Percentiles rank a stretch among this genome's conserved stretches.
phyloP scores from a whole-genome alignment of 2,113 vertebrate species.

The Edolisoma coerulescens region DNA sequence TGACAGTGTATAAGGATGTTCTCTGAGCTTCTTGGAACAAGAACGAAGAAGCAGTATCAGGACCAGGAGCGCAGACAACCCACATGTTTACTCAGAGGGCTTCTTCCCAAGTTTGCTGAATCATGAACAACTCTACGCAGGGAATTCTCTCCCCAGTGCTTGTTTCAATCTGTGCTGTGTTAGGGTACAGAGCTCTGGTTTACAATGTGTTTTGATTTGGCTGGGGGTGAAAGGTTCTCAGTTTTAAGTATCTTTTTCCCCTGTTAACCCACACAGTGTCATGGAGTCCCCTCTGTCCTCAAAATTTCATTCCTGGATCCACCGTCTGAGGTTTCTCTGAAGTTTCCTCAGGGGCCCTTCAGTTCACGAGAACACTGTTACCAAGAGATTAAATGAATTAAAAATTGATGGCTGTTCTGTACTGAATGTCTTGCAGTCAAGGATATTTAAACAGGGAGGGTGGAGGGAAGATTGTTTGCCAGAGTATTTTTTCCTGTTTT shows the following conservation, averaged over 20 bases:
- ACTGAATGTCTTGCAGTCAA: constrained; percentile 67
- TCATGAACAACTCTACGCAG: constrained; percentile 19
- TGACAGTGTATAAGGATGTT: neutral
- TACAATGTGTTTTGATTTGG: neutral
- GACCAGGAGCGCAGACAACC: neutral
- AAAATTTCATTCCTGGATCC: neutral
- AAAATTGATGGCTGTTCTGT: constrained; percentile 75
- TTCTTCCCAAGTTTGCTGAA: constrained; percentile 53
- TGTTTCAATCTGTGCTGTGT: neutral
- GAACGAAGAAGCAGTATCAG: neutral
- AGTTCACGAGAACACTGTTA: constrained; percentile 67
- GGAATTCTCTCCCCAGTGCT: constrained; percentile 26
- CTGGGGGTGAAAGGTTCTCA: constrained; percentile 17
- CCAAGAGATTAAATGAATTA: constrained; percentile 74
- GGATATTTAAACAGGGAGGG: constrained; percentile 63
- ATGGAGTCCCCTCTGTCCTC: neutral
- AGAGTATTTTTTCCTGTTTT: constrained; percentile 28
- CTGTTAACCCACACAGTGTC: constrained; percentile 5
- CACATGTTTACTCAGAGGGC: constrained; percentile 21
- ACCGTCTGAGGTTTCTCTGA: constrained; percentile 51
- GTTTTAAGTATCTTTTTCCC: constrained; percentile 6
- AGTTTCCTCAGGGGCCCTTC: constrained; percentile 67
- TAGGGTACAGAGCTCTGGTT: neutral
- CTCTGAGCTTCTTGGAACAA: constrained; percentile 16
- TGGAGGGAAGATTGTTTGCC: neutral